A percentile compares a stretch with the other conserved stretches of the same genome.
phyloP scores from a whole-genome alignment of 2,797 vertebrate genomes.

The Eulemur albifrons region DNA sequence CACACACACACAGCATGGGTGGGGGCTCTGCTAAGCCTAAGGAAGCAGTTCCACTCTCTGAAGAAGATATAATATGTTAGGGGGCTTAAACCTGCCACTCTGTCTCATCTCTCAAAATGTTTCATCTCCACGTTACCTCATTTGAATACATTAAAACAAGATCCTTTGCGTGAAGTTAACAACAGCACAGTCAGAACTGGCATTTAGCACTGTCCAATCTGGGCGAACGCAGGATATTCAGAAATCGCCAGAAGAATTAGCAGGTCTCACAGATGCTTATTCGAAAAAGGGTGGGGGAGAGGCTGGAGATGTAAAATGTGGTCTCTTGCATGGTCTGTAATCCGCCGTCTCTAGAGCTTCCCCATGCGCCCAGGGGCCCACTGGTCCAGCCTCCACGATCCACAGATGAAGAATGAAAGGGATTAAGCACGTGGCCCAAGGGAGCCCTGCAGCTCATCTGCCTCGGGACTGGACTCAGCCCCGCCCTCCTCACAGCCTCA shows the following conservation, averaged over 20 bases:
- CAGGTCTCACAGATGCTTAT: not conserved
- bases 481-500: not conserved
- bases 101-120: not conserved
- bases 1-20: not conserved
- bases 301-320: not conserved
- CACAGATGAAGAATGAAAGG: not conserved
- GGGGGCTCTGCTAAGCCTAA: not conserved
- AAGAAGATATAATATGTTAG: not conserved
- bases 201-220: not conserved
- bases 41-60: not conserved
- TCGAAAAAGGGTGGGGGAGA: not conserved
- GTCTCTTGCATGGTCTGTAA: not conserved
- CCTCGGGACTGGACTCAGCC: not conserved
- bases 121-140: not conserved
- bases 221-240: not conserved
- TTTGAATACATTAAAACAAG: not conserved
- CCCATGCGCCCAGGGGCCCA: not conserved
- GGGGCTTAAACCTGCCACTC: not conserved
- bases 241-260: conserved; percentile 12
- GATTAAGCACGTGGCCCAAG: not conserved
- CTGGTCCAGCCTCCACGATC: not conserved
- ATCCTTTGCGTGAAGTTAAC: not conserved
- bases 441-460: not conserved
- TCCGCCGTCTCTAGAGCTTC: conserved; percentile 6
- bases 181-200: not conserved